A percentile compares a stretch with the other conserved stretches of the same genome.
Conservation (phyloP, 2,113 vertebrate species). For the Narcine bancroftii region DNA sequence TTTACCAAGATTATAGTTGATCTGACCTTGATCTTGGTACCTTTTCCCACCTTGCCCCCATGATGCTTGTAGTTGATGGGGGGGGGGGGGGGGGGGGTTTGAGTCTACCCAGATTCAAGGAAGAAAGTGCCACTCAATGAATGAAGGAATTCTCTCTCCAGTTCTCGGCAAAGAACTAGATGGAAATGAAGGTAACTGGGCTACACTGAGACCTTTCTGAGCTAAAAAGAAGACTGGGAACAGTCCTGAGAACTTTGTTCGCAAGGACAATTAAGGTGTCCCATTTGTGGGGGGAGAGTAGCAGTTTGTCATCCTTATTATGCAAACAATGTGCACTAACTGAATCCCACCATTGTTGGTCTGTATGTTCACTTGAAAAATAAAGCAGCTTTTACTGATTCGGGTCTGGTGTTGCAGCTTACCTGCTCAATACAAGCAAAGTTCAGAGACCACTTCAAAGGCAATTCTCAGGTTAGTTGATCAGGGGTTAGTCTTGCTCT, state of each 20-base stretch:
- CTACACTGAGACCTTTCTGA: not conserved
- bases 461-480: not conserved
- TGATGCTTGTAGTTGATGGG: too few relatives aligned
- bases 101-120: not conserved
- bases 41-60: too few relatives aligned
- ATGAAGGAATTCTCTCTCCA: not conserved
- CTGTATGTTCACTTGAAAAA: not conserved
- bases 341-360: not conserved
- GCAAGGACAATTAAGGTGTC: not conserved
- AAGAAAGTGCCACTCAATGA: not conserved
- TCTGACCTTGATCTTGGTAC: too few relatives aligned
- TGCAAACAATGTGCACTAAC: not conserved
- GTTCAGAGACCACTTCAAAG: not conserved
- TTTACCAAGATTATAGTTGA: too few relatives aligned
- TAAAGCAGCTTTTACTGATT: not conserved
- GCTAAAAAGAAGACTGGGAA: not conserved
- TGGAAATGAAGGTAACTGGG: not conserved
- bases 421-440: not conserved
- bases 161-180: too few relatives aligned
- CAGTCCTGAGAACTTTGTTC: not conserved
- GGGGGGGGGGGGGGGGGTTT: not conserved
- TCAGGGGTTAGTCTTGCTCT: too few relatives aligned
- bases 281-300: not conserved
- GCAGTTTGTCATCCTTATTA: not conserved
- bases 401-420: not conserved